Evolutionary conservation across 2,888 invertebrate genomes (phyloP).

Genomic region (Scaptomyza tumidula): DNA sequence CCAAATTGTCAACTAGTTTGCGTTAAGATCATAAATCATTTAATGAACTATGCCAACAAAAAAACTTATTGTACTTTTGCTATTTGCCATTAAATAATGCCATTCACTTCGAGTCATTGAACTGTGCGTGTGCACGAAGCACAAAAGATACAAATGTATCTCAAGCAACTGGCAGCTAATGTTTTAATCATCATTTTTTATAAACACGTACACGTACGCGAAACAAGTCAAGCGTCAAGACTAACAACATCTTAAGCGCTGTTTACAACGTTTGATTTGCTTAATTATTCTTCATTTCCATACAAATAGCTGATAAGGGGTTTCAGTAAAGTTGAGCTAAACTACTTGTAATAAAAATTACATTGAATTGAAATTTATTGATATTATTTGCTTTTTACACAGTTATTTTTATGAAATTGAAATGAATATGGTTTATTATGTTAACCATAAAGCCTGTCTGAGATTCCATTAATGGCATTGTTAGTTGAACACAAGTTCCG

Average conservation of each 20-base stretch:
- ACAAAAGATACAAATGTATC: constrained; percentile 66
- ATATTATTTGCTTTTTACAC: not conserved
- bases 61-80: constrained; percentile 22
- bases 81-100: constrained; percentile 37
- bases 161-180: constrained; percentile 44
- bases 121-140: constrained; percentile 31
- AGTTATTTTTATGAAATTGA: not conserved
- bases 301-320: not conserved
- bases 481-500: constrained; percentile 51
- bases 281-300: not conserved
- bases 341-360: not conserved
- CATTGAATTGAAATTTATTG: not conserved
- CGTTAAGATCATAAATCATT: constrained; percentile 49
- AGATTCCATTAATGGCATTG: constrained; percentile 35
- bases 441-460: constrained; percentile 1
- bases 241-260: not conserved
- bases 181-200: not conserved
- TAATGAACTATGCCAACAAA: constrained; percentile 35
- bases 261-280: not conserved
- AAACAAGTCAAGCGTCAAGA: constrained; percentile 55
- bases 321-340: not conserved
- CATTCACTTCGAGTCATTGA: constrained; percentile 59
- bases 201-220: not conserved
- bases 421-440: not conserved
- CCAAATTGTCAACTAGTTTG: constrained; percentile 24